Conservation (phyloP, 2,888 invertebrate species). For the Deladenus siricidicola region DNA sequence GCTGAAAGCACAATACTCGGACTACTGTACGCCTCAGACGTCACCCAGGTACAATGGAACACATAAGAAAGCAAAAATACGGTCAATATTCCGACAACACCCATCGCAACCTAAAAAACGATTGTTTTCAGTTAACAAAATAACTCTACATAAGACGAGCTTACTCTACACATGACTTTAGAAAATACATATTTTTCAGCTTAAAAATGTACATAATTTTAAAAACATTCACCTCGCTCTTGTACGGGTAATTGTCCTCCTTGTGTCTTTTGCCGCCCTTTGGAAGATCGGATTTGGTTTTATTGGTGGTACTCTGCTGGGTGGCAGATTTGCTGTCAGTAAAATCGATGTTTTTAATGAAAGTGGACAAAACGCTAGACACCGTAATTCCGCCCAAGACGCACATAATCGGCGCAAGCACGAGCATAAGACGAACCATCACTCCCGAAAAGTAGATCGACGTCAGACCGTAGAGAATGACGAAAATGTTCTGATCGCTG, state of each 20-base stretch:
- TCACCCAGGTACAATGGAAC: conserved; percentile 93
- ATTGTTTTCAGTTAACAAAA: too few relatives aligned
- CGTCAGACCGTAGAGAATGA: conserved; percentile 90
- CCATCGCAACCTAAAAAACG: conserved; percentile 65
- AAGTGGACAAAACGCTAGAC: conserved; percentile 72
- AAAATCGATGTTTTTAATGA: conserved; percentile 72
- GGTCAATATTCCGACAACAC: conserved; percentile 67
- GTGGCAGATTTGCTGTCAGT: not conserved
- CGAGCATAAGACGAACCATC: conserved; percentile 96
- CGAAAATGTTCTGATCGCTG: conserved; percentile 90
- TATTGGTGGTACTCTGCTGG: not conserved
- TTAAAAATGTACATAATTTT: not conserved
- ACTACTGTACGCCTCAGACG: conserved; percentile 94
- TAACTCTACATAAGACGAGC: too few relatives aligned
- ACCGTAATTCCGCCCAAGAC: conserved; percentile 87
- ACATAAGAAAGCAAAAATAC: conserved; percentile 74
- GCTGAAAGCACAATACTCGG: conserved; percentile 71
- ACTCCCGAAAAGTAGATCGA: conserved; percentile 98
- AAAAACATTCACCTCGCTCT: conserved; percentile 65
- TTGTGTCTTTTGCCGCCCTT: conserved; percentile 29
- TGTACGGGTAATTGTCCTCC: conserved; percentile 66
- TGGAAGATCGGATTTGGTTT: conserved; percentile 25
- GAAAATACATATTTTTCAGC: not conserved
- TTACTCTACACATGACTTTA: too few relatives aligned
- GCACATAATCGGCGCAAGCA: conserved; percentile 86